Base-by-base conservation (phyloP, 2,113 vertebrate genomes). In the Halcyon senegalensis region DNA sequence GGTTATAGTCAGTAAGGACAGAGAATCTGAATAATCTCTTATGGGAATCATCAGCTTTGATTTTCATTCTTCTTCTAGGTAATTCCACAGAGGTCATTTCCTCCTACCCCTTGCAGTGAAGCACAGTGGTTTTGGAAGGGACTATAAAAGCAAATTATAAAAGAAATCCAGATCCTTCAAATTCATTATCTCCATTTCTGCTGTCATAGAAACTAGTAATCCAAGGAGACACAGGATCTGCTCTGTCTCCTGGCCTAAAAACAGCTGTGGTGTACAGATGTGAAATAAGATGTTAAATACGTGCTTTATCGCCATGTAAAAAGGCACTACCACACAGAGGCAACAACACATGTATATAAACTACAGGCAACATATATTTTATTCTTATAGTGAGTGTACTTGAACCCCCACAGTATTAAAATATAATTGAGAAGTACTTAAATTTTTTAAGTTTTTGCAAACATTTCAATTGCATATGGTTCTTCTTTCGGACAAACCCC, bases 281-380 rank as follows among this genome's bases (percentile, higher is more conserved):
- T 44, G 31, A 80, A 92, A 92, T 78, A 76, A 94, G 81, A 90
- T 85, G 73, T 94, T 98, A 95, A 97, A 93, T 75, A 92, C 2
- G 2, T 67, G 46, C 7, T 94, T 53, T 68, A 84, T 79, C 44
- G 84, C 80, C 50, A 46, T 4, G 20, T 46, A 75, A 93, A 89
- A 87, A 87, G 11, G 55, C 13, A 58, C 24, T 77, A 79, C 53
- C 64, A 92, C 76, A 89, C 21, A 43, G 44, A 95, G 79, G 15
- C 92, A 82, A 87, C 37, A 73, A 94, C 13, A 51, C 28, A 33
- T n/a, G 37, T 10, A 60, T 75, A 18, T 39, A 84, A 95, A 90
- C 35, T 39, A 44, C 3, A 37, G 23, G 13, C 60, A 94, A 78
- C 87, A 84, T 23, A 74, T 16, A 69, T 53, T 91, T 90, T 82